A percentile compares a stretch with the other conserved stretches of the same genome.
phyloP scores from a whole-genome alignment of 2,797 vertebrate genomes.

The Tinamus major region DNA sequence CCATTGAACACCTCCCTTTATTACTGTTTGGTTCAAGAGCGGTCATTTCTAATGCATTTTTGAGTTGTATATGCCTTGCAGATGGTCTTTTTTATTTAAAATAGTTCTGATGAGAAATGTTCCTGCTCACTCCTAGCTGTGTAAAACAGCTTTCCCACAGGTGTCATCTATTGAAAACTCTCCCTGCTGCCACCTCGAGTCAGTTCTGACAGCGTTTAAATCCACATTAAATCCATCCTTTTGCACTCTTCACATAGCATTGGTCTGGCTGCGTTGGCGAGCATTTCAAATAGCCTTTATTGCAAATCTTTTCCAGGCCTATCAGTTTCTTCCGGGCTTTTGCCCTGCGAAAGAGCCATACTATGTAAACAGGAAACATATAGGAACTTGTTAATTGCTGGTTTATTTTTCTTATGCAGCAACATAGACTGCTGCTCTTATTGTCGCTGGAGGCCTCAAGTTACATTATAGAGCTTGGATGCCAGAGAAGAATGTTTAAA shows the following conservation, averaged over 20 bases:
- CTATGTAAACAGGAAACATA: constrained; percentile 68
- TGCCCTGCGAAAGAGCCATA: background rate
- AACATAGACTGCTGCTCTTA: constrained; percentile 44
- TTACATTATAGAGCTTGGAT: background rate
- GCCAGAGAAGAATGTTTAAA: background rate
- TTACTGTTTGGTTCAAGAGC: background rate
- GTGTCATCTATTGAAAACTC: background rate
- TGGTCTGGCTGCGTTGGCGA: background rate
- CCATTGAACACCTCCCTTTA: background rate
- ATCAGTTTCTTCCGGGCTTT: constrained; percentile 42
- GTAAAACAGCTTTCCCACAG: background rate
- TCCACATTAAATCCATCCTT: background rate
- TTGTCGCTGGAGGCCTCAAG: constrained; percentile 30
- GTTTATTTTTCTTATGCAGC: constrained; percentile 64
- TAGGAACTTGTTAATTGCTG: constrained; percentile 66
- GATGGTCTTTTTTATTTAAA: background rate
- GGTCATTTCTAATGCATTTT: background rate
- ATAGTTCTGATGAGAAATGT: background rate
- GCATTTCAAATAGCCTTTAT: background rate
- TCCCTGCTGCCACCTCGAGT: background rate
- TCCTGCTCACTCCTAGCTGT: background rate
- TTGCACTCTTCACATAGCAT: background rate
- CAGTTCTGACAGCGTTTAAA: background rate
- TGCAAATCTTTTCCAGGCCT: constrained; percentile 47
- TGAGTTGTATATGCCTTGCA: background rate